Evolutionary conservation across 30 jellyfish, hydroid and myxozoan species (phyloP), one percentile per base, ranked within the genome.

Genomic region (Cassiopea andromeda): DNA sequence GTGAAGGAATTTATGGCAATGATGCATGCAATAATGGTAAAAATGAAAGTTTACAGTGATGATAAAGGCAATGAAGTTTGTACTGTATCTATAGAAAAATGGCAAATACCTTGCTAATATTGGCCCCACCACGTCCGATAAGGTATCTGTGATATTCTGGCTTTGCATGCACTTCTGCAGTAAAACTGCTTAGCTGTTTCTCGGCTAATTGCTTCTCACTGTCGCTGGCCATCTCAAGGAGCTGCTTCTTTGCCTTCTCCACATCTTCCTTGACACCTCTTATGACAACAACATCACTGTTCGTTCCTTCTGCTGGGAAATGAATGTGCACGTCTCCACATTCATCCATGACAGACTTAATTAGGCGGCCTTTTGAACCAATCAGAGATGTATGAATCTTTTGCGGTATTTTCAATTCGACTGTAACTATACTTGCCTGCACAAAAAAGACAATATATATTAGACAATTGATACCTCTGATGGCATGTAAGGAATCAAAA

Each of bases 121-220:
- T 91, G 43, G 90, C 85, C n/a, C 99, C 99, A 64, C 95, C 95
- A 46, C 97, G 97, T 18, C 99, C 99, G 76, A 95, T 95, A 93
- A 95, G 60, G 85, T 90, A 91, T 43, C 98, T 70, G 75, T 95
- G 99, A 58, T 86, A 93, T 81, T 95, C 99, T 2, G 99, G 97
- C 86, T 95, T 95, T 59, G 99, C 99, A 48, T 95, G 94, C 60
- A 95, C 95, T 77, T 95, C 99, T 46, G 85, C 93, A 46, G 98
- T 81, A 80, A 81, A 95, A 81, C 93, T 95, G 86, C 94, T 84
- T 10, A 90, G 93, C 54, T 90, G 95, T 60, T 89, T 89, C 78
- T 95, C 98, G 1, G 93, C 91, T 2, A 78, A 82, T 19, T 87
- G 90, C 89, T 87, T 93, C 89, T 93, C 94, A 78, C 78, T 73